Evolutionary conservation across 2,797 vertebrate genomes (phyloP).

Genomic region (Falco cherrug): DNA sequence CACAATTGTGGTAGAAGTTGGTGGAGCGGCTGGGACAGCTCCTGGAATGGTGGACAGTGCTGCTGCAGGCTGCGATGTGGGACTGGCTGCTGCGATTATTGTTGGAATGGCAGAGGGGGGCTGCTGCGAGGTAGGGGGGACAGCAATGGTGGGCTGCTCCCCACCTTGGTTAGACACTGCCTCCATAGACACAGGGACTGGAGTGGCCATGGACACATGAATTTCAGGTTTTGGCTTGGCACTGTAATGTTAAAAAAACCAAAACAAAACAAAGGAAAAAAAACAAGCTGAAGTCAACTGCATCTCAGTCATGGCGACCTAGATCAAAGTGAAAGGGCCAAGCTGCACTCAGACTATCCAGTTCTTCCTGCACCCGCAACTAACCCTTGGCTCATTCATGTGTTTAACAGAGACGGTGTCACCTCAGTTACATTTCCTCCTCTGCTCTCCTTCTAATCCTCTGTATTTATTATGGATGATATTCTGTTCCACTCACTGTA

Average conservation of each 20-base stretch:
- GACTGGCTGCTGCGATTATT: constrained; percentile 85
- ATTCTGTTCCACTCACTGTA: neutral
- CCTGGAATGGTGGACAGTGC: constrained; percentile 87
- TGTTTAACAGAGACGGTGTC: neutral
- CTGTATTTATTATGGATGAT: neutral
- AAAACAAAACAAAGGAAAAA: neutral
- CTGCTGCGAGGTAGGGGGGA: constrained; percentile 86
- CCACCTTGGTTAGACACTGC: constrained; percentile 84
- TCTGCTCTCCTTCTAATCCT: neutral
- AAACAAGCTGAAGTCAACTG: neutral
- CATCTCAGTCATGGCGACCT: neutral
- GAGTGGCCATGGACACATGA: constrained; percentile 89
- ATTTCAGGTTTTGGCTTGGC: constrained; percentile 94
- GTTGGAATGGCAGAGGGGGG: constrained; percentile 87
- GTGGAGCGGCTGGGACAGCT: constrained; percentile 83
- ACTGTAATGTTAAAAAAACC: constrained; percentile 64
- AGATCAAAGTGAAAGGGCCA: neutral
- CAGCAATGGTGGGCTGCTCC: constrained; percentile 84
- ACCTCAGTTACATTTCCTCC: neutral
- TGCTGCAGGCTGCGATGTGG: constrained; percentile 87
- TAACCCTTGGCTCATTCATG: neutral
- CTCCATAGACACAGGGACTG: constrained; percentile 89
- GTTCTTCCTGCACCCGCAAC: neutral
- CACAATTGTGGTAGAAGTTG: constrained; percentile 84
- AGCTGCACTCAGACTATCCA: neutral